Conservation (phyloP, 2,113 vertebrate genomes). For the Dromaius novaehollandiae region DNA sequence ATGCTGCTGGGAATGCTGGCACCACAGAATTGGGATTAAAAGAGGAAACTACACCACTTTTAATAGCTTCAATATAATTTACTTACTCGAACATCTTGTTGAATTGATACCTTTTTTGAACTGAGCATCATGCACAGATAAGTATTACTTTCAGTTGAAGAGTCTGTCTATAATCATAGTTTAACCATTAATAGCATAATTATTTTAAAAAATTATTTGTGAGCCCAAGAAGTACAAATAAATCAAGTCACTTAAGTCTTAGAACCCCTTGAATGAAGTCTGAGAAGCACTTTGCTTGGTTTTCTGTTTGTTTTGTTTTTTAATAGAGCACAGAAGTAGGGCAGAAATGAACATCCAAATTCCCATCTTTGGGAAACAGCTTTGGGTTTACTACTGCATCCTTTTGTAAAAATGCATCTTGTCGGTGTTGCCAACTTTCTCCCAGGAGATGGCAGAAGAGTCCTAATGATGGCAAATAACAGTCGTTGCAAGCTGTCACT, state of each 20-base stretch:
- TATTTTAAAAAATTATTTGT: no score
- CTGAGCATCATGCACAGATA: neutral
- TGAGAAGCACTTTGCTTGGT: neutral
- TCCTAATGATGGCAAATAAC: fast-evolving
- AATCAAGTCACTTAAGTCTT: neutral
- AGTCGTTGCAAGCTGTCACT: fast-evolving
- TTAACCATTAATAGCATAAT: neutral
- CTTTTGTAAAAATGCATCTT: neutral
- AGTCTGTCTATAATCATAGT: neutral
- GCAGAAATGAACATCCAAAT: neutral
- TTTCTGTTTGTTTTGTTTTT: neutral
- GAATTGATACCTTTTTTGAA: neutral
- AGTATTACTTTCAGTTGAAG: neutral
- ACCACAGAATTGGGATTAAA: neutral
- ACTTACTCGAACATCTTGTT: neutral
- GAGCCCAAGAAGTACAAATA: neutral
- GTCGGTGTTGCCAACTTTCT: neutral
- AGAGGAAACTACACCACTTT: neutral
- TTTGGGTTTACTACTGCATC: neutral
- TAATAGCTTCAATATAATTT: neutral
- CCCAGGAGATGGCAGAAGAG: constrained; percentile 56
- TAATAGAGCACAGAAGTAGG: neutral
- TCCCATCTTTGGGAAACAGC: no score
- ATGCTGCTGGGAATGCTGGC: neutral
- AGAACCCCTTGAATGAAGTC: neutral